phyloP scores from a whole-genome alignment of 2,113 vertebrate genomes.

The Bolborhynchus lineola region DNA sequence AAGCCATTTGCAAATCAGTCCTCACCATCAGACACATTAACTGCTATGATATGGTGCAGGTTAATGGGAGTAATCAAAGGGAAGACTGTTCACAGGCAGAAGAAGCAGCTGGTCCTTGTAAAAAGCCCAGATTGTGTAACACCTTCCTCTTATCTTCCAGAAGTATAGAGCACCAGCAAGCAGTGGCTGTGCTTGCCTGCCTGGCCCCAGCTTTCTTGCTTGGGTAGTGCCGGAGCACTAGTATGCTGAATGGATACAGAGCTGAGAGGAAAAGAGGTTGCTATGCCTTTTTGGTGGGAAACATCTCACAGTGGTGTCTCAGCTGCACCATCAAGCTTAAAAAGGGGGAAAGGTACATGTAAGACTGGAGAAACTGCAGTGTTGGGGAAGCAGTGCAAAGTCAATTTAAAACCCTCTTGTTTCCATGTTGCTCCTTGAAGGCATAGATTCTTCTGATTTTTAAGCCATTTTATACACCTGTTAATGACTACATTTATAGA shows the following conservation, averaged over 20 bases:
- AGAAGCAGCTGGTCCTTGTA: not conserved
- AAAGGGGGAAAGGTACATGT: not conserved
- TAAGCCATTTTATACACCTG: not conserved
- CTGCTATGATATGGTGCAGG: not conserved
- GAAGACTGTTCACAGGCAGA: not conserved
- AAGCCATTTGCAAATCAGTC: not conserved
- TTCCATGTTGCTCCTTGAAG: not conserved
- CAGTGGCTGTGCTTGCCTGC: not conserved
- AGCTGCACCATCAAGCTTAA: not conserved
- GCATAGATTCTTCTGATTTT: not conserved
- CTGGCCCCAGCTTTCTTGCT: accelerated
- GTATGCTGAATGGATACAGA: not conserved
- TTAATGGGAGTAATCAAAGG: not conserved
- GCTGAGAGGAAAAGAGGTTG: not conserved
- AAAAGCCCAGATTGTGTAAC: not conserved
- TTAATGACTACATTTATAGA: not conserved
- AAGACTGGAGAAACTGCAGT: not conserved
- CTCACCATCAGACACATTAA: not conserved
- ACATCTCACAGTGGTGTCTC: not conserved
- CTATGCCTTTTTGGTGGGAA: not conserved
- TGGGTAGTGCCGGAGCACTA: not conserved
- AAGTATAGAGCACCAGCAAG: not conserved
- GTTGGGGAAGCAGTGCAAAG: not conserved
- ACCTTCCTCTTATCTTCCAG: not conserved
- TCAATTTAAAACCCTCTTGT: not conserved